Base-by-base conservation (phyloP, 1,140 invertebrate species). In the Brachionus sp. region DNA sequence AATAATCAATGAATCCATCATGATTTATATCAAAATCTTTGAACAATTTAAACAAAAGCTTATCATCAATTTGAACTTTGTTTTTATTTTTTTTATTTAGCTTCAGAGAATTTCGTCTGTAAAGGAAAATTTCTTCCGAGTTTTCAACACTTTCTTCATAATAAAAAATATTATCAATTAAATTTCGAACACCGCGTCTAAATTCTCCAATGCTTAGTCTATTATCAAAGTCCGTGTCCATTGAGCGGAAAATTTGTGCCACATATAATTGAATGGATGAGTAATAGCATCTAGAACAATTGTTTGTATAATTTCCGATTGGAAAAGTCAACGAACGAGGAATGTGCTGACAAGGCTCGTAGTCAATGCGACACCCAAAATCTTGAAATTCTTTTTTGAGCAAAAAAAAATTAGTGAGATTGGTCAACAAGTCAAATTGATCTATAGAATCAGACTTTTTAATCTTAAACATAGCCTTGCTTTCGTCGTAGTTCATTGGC, bases 1-100 rank as follows among this genome's bases (percentile, higher is more conserved):
- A 42, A 46, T 75, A 75, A 75, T 75, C 70, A 46, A 75, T 44
- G 44, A 75, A 75, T 13, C 70, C 70, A 75, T 75, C 70, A 5
- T 46, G 19, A 46, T 75, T 75, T 23, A 29, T 2, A 19, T 75
- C 70, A 39, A 75, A 75, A 29, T 46, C 12, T 12, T 23, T 25
- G 25, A 75, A 75, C 39, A 75, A 46, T 13, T 25, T 44, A 23
- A 23, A n/a, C 16, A 75, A 23, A 44, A 75, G 23, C 39, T 46
- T 46, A 25, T 44, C 70, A 33, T 75, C 70, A n/a, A 75, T 75
- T 75, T 42, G 33, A 25, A 75, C 44, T 46, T 75, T 75, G 3
- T 75, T 75, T 73, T 39, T 73, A 7, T 16, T 73, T 66, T 33
- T 33, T 57, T 57, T 13, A 1, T 13, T 13, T 19, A 16, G 23